Evolutionary conservation across 2,888 invertebrate genomes (phyloP).

Genomic region (Labia minor): DNA sequence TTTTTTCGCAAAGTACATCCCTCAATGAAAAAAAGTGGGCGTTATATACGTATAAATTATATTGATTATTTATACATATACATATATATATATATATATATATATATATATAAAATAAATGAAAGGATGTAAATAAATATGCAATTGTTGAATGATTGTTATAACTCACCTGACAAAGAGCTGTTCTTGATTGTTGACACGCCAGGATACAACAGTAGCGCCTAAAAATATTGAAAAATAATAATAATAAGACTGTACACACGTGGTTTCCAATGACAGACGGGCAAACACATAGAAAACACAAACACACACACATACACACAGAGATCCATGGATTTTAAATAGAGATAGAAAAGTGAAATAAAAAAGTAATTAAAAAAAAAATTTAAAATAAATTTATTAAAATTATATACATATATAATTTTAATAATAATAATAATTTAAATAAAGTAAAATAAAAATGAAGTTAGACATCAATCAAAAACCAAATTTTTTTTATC

Average conservation of each 20-base stretch:
- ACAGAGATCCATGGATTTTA: neutral
- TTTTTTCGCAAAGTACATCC: no score
- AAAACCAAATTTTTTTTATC: no score
- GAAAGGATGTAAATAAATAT: no score
- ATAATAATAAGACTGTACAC: no score
- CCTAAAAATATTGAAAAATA: conserved; percentile 52
- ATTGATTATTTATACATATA: no score
- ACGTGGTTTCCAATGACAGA: conserved; percentile 1
- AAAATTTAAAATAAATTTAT: conserved; percentile 16
- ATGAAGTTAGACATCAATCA: no score
- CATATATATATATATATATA: no score
- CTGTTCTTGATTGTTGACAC: conserved; percentile 91
- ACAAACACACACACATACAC: neutral
- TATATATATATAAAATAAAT: no score
- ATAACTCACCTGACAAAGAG: conserved; percentile 81
- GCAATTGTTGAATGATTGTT: conserved; percentile 19
- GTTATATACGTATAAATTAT: no score
- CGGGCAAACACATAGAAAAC: neutral
- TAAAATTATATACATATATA: conserved; percentile 4
- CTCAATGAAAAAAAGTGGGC: no score
- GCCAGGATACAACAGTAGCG: conserved; percentile 93
- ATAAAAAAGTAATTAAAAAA: conserved; percentile 8
- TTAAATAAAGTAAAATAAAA: no score
- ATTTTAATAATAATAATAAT: neutral
- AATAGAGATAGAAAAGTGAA: conserved; percentile 20